A percentile compares a stretch with the other conserved stretches of the same genome.
phyloP scores from a whole-genome alignment of 2,113 vertebrate genomes.

The Mormyrus lacerda region DNA sequence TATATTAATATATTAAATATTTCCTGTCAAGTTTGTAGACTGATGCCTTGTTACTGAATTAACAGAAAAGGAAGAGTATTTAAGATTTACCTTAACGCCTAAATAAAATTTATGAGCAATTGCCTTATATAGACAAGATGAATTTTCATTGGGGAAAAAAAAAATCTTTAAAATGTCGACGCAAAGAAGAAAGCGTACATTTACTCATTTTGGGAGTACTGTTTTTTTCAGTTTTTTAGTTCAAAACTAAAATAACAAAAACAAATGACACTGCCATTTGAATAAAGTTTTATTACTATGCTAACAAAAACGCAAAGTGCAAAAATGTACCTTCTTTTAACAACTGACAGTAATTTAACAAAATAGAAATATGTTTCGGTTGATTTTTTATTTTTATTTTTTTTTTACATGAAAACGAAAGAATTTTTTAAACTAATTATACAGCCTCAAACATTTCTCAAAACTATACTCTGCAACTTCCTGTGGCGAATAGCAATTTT shows the following conservation, averaged over 20 bases:
- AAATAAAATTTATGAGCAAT: not conserved
- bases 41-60: not conserved
- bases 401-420: constrained; percentile 4
- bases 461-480: not conserved
- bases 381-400: not conserved
- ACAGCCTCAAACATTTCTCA: constrained; percentile 5
- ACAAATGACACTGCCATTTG: constrained; percentile 39
- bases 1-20: not conserved
- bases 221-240: constrained; percentile 35
- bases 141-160: constrained; percentile 60
- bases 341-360: constrained; percentile 17
- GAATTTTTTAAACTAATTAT: not conserved
- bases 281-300: constrained; percentile 18
- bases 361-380: constrained; percentile 8
- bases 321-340: constrained; percentile 10
- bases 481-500: not conserved
- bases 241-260: constrained; percentile 43
- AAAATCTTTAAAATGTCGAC: constrained; percentile 47
- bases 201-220: constrained; percentile 32
- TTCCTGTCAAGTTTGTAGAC: not conserved
- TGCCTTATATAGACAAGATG: constrained; percentile 45
- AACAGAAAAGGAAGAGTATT: not conserved
- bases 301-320: constrained; percentile 20
- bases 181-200: constrained; percentile 53
- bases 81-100: not conserved